Percentiles rank a stretch among this genome's conserved stretches.
Evolutionary conservation across 2,797 vertebrate genomes (phyloP).

Genomic region (Sternarchorhynchus goeldii): DNA sequence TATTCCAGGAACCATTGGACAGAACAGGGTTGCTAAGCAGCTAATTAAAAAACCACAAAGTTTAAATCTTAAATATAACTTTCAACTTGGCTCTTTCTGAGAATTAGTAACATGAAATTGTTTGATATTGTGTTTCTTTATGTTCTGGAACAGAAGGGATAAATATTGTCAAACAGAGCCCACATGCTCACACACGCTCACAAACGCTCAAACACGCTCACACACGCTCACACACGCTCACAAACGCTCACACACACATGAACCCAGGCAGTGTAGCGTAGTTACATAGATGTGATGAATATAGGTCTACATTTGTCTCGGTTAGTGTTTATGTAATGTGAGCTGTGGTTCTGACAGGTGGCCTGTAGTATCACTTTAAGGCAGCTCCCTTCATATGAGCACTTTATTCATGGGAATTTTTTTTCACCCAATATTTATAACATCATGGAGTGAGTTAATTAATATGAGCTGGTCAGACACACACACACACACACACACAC

Average conservation of each 20-base stretch:
- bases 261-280: too few species aligned
- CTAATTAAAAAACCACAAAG: background rate
- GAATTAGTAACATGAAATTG: too few species aligned
- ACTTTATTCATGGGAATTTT: slow-evolving; percentile 49
- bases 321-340: slow-evolving; percentile 36
- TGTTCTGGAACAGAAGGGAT: too few species aligned
- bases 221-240: too few species aligned
- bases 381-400: slow-evolving; percentile 50
- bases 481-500: slow-evolving; percentile 12
- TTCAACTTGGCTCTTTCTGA: background rate
- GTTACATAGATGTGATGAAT: too few species aligned
- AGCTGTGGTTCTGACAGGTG: slow-evolving; percentile 24
- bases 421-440: slow-evolving; percentile 17
- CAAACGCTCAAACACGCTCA: too few species aligned
- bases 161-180: too few species aligned
- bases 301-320: slow-evolving; percentile 24
- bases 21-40: slow-evolving; percentile 9
- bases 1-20: background rate
- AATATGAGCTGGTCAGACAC: background rate
- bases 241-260: too few species aligned
- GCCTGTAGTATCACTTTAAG: slow-evolving; percentile 30
- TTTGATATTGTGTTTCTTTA: too few species aligned
- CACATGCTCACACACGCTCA: too few species aligned
- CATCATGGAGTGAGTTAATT: background rate
- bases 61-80: background rate